Conservation (phyloP, 2,113 vertebrate species). For the Brachypteracias leptosomus region DNA sequence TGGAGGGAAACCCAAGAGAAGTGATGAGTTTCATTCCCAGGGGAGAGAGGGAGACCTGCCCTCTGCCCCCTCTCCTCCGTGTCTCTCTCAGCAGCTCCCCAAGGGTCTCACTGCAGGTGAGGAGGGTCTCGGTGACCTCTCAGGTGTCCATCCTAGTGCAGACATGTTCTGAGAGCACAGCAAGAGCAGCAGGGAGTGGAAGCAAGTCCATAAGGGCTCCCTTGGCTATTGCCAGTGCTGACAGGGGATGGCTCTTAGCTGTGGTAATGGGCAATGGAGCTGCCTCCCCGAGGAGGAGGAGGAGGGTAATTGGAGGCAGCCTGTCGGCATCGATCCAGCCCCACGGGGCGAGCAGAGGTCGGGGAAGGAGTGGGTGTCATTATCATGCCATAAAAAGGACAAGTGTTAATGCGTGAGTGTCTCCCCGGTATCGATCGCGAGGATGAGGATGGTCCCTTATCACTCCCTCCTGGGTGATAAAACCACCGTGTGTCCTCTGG, state of each 20-base stretch:
- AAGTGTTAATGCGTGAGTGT: background rate
- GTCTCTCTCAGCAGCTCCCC: background rate
- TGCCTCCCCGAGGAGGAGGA: background rate
- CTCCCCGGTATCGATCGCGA: background rate
- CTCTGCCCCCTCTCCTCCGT: background rate
- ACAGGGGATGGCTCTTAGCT: background rate
- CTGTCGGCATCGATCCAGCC: background rate
- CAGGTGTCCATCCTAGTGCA: accelerated
- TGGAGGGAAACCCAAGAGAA: background rate
- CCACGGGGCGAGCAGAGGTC: background rate
- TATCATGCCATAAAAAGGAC: background rate
- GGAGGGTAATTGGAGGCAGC: background rate
- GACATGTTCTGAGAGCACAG: accelerated
- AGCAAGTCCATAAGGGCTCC: background rate
- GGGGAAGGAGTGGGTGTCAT: background rate
- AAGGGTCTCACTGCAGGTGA: background rate
- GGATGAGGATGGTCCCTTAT: background rate
- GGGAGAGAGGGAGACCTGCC: background rate
- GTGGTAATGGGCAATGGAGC: background rate
- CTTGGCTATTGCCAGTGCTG: background rate
- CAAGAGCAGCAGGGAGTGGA: background rate
- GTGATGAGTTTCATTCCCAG: accelerated
- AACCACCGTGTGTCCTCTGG: accelerated
- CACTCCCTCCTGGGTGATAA: background rate
- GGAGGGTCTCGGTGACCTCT: background rate